phyloP scores from a whole-genome alignment of 2,888 invertebrate genomes.

The Thumatha senex region DNA sequence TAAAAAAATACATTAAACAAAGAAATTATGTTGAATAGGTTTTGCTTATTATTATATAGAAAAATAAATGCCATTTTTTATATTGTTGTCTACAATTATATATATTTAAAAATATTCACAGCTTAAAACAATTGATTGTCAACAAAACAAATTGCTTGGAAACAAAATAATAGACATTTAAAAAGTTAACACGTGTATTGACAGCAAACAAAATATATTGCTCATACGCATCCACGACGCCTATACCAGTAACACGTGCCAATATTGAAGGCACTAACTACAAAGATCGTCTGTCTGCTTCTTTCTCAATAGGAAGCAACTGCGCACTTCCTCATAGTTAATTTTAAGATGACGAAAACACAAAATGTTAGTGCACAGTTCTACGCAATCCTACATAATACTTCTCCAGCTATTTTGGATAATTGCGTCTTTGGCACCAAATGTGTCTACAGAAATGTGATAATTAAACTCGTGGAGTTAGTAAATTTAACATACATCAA shows the following conservation, averaged over 20 bases:
- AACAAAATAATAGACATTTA: too few species aligned
- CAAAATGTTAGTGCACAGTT: slow-evolving; percentile 46
- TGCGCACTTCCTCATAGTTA: slow-evolving; percentile 65
- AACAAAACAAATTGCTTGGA: background rate
- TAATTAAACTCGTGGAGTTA: slow-evolving; percentile 43
- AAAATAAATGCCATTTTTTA: too few species aligned
- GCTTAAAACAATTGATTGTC: background rate
- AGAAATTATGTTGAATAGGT: too few species aligned
- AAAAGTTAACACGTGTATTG: slow-evolving; percentile 54
- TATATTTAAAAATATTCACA: too few species aligned
- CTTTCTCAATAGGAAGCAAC: slow-evolving; percentile 51
- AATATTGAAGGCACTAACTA: slow-evolving; percentile 42
- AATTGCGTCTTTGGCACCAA: slow-evolving; percentile 72
- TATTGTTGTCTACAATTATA: too few species aligned
- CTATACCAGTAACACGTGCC: slow-evolving; percentile 62
- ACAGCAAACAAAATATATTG: slow-evolving; percentile 42
- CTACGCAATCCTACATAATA: slow-evolving; percentile 58
- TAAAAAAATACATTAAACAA: too few species aligned
- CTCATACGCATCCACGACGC: slow-evolving; percentile 49
- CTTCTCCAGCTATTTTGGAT: slow-evolving; percentile 68
- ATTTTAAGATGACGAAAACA: slow-evolving; percentile 48
- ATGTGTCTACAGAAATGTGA: slow-evolving; percentile 33
- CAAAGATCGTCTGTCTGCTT: slow-evolving; percentile 28
- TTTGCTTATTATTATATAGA: too few species aligned
- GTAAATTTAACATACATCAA: slow-evolving; percentile 38